Percentiles rank a stretch among this genome's conserved stretches.
Conservation (phyloP, 2,888 invertebrate genomes). For the Erannis defoliaria region DNA sequence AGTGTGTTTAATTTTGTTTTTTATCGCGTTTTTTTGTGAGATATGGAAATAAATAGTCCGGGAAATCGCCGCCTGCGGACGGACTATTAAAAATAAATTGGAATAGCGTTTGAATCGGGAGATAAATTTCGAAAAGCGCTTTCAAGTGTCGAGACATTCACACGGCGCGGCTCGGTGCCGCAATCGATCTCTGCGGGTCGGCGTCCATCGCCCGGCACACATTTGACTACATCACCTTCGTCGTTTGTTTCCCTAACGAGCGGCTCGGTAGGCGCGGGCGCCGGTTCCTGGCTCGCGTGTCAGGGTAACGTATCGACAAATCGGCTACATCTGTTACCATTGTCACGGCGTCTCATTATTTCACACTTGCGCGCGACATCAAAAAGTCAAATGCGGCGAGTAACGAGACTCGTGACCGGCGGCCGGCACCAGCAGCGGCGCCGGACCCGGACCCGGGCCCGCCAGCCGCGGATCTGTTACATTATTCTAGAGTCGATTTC, state of each 20-base stretch:
- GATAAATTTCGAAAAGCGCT: conserved; percentile 35
- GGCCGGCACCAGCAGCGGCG: conserved; percentile 2
- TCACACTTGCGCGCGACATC: conserved; percentile 46
- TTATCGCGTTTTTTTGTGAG: conserved; percentile 46
- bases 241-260: conserved; percentile 47
- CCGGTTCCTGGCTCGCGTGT: conserved; percentile 44
- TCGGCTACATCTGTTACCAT: conserved; percentile 48
- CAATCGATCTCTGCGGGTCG: conserved; percentile 36
- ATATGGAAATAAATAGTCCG: conserved; percentile 41
- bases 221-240: conserved; percentile 35
- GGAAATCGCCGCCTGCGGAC: conserved; percentile 30
- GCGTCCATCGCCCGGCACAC: conserved; percentile 41
- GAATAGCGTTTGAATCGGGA: conserved; percentile 42
- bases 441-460: conserved; percentile 1
- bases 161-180: conserved; percentile 33
- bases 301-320: conserved; percentile 46
- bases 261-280: background rate
- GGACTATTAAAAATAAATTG: conserved; percentile 46
- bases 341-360: conserved; percentile 58
- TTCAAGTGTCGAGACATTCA: conserved; percentile 41
- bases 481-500: background rate
- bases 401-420: conserved; percentile 54
- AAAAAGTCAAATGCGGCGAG: conserved; percentile 50
- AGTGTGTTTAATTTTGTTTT: conserved; percentile 50
- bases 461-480: conserved; percentile 6